phyloP scores from a whole-genome alignment of 2,888 invertebrate species.

The Oligia latruncula region DNA sequence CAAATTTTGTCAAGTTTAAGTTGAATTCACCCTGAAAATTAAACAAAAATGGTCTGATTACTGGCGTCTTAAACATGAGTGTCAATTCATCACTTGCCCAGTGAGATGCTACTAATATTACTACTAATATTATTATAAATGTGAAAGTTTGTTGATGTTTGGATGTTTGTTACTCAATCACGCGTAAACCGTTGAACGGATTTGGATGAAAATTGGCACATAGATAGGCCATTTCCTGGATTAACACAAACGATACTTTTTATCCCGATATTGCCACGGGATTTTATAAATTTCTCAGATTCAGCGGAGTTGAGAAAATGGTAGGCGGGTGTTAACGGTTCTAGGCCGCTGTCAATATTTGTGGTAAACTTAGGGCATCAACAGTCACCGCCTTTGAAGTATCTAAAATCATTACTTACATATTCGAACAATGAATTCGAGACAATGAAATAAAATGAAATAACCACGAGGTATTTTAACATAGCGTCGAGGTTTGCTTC shows the following conservation, averaged over 20 bases:
- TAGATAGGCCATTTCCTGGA: no score
- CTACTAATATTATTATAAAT: no score
- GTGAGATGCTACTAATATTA: neutral
- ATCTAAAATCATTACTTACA: constrained; percentile 33
- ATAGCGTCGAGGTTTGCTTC: constrained; percentile 19
- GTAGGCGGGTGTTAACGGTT: no score
- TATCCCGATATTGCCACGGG: no score
- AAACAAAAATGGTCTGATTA: neutral
- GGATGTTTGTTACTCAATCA: no score
- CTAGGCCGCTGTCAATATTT: no score
- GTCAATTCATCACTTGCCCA: neutral
- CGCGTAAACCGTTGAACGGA: no score
- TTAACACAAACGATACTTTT: no score
- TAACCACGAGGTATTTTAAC: constrained; percentile 43
- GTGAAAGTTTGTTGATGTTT: no score
- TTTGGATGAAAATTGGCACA: no score
- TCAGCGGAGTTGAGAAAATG: neutral
- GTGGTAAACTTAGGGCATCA: neutral
- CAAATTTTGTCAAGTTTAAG: constrained; percentile 21
- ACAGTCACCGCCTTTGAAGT: neutral
- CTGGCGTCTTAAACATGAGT: neutral
- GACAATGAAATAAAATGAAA: constrained; percentile 24
- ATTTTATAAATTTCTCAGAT: neutral
- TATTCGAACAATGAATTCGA: constrained; percentile 20
- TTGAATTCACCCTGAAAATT: constrained; percentile 61